Evolutionary conservation across 2,113 vertebrate genomes (phyloP), one percentile per base, ranked within the genome.

Genomic region (Fulmarus glacialis): DNA sequence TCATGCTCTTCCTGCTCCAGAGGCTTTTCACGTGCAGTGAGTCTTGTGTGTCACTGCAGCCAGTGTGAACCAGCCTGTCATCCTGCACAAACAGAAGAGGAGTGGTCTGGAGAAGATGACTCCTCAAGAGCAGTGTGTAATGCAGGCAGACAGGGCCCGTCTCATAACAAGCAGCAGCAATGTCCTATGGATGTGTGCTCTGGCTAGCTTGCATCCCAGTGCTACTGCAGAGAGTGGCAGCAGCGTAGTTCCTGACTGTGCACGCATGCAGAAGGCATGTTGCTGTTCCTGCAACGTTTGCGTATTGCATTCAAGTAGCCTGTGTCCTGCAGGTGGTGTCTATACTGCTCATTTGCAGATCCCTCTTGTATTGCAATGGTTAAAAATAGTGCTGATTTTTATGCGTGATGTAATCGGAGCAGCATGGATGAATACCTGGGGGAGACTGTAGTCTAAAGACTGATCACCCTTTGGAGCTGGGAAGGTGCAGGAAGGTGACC

Each of bases 1-100:
- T 29, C 11, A 2, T 20, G 14, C 43, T 92, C 0, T 4, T 36
- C 21, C 26, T 1, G 4, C 34, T 60, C 38, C 22, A 38, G 58
- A 32, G 24, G 27, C 29, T 83, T 30, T 68, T n/a, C 62, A 24
- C 0, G 0, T 50, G 18, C 20, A 8, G 1, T 27, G 36, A 19
- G 12, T 42, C 9, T 32, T n/a, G 30, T 42, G 45, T 36, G 21
- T 45, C 42, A 7, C 67, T 53, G 42, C 8, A 36, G 18, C 50
- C 48, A 45, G 17, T 2, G 42, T 18, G 24, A 68, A 29, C 24
- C 42, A 70, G 22, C 9, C 60, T 63, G 56, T 22, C 18, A 11
- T 32, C 11, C 30, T 67, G 48, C n/a, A 64, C 50, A 53, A 62
- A 23, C 7, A 56, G 66, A 63, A n/a, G 26, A 66, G n/a, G 15